Conservation (phyloP, 2,888 invertebrate species). For the Oxytorus armatus region DNA sequence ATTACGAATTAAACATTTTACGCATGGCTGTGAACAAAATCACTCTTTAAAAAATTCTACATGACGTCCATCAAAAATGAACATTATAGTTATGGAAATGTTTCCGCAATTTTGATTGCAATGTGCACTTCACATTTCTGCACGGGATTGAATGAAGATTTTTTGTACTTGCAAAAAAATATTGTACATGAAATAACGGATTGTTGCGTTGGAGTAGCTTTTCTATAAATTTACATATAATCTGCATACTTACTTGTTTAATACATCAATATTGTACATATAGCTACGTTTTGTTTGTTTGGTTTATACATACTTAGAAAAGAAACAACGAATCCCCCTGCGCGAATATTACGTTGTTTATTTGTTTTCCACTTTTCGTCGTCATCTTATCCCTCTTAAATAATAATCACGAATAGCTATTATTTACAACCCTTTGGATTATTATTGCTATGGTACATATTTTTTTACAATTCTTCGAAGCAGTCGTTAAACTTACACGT, state of each 20-base stretch:
- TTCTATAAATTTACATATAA: conserved; percentile 35
- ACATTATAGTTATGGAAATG: no score
- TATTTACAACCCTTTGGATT: conserved; percentile 75
- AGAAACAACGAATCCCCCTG: conserved; percentile 42
- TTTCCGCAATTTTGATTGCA: no score
- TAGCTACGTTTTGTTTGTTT: conserved; percentile 26
- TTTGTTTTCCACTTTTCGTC: conserved; percentile 24
- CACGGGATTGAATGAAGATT: no score
- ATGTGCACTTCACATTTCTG: no score
- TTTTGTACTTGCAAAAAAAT: not conserved
- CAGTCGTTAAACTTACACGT: not conserved
- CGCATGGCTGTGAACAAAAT: no score
- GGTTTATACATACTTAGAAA: conserved; percentile 44
- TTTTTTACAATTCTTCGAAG: conserved; percentile 63
- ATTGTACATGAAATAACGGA: not conserved
- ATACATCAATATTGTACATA: conserved; percentile 57
- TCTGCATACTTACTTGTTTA: conserved; percentile 40
- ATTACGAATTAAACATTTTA: no score
- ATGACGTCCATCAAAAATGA: no score
- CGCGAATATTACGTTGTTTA: conserved; percentile 49
- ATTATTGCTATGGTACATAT: conserved; percentile 79
- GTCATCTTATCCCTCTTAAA: not conserved
- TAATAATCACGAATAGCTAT: conserved; percentile 77
- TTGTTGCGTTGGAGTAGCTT: not conserved
- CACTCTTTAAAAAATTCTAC: no score